These are phyloP conservation scores for Ceyx melanurus DNA, from an alignment of 2,113 vertebrate genomes.

Conservation along the genomic window DNA sequence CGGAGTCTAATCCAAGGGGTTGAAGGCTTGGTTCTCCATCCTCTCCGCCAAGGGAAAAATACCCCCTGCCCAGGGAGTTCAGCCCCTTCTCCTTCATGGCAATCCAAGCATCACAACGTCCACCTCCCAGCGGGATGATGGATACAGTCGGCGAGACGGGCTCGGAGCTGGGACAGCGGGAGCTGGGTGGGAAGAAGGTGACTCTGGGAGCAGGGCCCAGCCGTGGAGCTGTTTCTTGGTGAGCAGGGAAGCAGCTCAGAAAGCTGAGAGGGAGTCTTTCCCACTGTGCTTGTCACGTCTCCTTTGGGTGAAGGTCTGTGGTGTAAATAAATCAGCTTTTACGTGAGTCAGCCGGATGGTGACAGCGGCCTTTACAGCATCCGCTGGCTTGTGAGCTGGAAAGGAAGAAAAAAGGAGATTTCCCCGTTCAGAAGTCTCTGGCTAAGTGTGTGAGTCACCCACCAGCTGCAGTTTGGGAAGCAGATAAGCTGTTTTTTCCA, in stretches of 20 bases:
- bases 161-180: neutral
- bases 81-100: conserved; percentile 25
- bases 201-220: neutral
- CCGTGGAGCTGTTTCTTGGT: neutral
- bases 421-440: neutral
- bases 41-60: neutral
- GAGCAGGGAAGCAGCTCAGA: neutral
- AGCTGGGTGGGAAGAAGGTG: neutral
- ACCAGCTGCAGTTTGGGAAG: conserved; percentile 12
- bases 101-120: neutral
- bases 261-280: neutral
- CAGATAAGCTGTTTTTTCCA: neutral
- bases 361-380: conserved; percentile 7
- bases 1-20: neutral
- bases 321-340: conserved; percentile 78
- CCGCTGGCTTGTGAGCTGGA: neutral
- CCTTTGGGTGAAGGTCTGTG: conserved; percentile 1
- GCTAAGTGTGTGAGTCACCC: conserved; percentile 2
- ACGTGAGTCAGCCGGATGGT: neutral
- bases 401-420: conserved; percentile 3
- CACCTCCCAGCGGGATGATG: neutral
- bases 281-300: conserved; percentile 13
- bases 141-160: neutral
- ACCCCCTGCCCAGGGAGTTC: neutral
- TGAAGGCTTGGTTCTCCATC: neutral